Base-by-base conservation (phyloP, 2,113 vertebrate genomes). In the Chionodraco myersi region DNA sequence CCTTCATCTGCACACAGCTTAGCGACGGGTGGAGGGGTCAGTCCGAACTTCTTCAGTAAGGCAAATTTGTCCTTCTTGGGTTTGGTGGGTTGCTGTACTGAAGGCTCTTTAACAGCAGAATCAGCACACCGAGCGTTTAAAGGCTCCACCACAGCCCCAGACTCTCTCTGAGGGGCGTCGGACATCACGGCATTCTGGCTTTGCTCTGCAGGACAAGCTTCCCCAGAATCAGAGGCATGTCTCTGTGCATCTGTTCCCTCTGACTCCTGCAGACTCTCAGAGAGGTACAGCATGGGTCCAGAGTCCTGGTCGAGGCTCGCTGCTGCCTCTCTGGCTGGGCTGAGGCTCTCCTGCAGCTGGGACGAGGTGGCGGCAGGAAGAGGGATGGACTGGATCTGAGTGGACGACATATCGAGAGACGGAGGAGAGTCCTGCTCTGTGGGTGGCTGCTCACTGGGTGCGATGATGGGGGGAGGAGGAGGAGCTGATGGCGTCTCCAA, bases 1-100 rank as follows among this genome's bases (percentile, higher is more conserved):
- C 96, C 96, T 0, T 95, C 94, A 66, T 94, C 94, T 8, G 95
- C 92, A 78, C 93, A 96, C 74, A 99, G 90, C 54, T 93, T 96
- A n/a, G 96, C 96, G 21, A 97, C 94, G 53, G 96, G 90, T 0
- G 95, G 96, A 44, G 98, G 95, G 57, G 97, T 94, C 41, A 99
- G 80, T 23, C 98, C 97, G 44, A 99, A 94, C 13, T 96, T 95
- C 76, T 94, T 96, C 52, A 99, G 94, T 72, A 96, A 92, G 34
- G 96, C 93, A 75, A 97, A 23, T 69, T 91, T 97, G 88, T 97
- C 96, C 80, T 91, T 94, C 81, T 91, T 96, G 1, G 16, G 73
- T 90, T 95, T 97, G 48, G 84, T 11, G 3, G 49, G 30, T 8
- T 16, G 63, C 47, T 34, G 61, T 18, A 10, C 16, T 18, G 36